Percentiles rank a stretch among this genome's conserved stretches.
Evolutionary conservation across 2,797 vertebrate genomes (phyloP).

Genomic region (Microctenopoma steveboyesi): DNA sequence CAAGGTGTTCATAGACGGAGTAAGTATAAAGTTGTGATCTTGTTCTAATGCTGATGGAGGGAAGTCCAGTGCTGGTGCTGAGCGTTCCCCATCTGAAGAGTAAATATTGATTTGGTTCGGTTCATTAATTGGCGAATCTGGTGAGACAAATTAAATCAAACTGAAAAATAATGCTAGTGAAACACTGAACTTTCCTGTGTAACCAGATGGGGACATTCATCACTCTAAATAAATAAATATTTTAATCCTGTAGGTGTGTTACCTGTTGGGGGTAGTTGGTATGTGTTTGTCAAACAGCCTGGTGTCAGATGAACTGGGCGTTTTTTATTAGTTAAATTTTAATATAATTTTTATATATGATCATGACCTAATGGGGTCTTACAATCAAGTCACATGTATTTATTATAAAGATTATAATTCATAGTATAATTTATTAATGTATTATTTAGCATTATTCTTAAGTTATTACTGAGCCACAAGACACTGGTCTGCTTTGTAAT

Average conservation of each 20-base stretch:
- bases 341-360: not conserved
- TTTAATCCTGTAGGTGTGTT: not conserved
- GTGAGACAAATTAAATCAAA: not conserved
- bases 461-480: not conserved
- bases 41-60: constrained; percentile 18
- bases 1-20: constrained; percentile 25
- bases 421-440: too few relatives aligned
- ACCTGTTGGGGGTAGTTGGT: constrained; percentile 1
- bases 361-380: not conserved
- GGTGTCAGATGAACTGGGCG: constrained; percentile 31
- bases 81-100: constrained; percentile 55
- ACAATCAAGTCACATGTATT: not conserved
- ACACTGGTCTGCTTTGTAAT: constrained; percentile 51
- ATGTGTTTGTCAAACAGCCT: constrained; percentile 50
- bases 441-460: not conserved
- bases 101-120: not conserved
- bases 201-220: constrained; percentile 45
- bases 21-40: constrained; percentile 52
- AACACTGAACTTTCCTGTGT: constrained; percentile 3
- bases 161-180: not conserved
- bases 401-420: too few relatives aligned
- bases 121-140: not conserved
- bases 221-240: not conserved
- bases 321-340: not conserved
- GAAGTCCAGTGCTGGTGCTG: constrained; percentile 42